Evolutionary conservation across 2,888 invertebrate species (phyloP).

Genomic region (Aelia acuminata): DNA sequence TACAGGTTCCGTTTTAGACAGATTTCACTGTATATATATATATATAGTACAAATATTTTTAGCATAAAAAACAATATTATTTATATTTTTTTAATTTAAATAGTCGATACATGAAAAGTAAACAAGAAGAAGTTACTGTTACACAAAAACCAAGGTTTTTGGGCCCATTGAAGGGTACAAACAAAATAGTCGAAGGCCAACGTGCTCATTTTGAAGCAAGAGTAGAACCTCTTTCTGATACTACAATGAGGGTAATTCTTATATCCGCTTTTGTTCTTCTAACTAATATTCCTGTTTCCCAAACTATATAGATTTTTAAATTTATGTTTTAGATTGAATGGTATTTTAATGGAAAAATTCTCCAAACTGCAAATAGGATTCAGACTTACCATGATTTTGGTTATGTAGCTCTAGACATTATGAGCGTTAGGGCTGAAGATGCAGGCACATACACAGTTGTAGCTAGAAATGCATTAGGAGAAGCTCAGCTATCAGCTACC

Average conservation of each 20-base stretch:
- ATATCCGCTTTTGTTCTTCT: background rate
- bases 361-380: constrained; percentile 90
- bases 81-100: background rate
- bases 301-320: background rate
- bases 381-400: constrained; percentile 97
- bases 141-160: constrained; percentile 89
- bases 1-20: too few relatives aligned
- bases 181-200: constrained; percentile 93
- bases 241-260: constrained; percentile 78
- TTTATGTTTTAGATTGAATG: constrained; percentile 80
- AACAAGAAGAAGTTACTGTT: constrained; percentile 81
- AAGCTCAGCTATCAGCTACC: constrained; percentile 85
- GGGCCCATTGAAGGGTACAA: constrained; percentile 92
- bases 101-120: constrained; percentile 78
- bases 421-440: constrained; percentile 93
- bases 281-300: background rate
- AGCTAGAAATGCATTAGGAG: constrained; percentile 91
- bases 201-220: constrained; percentile 95
- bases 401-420: constrained; percentile 94
- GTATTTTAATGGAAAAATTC: constrained; percentile 95
- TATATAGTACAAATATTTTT: too few relatives aligned
- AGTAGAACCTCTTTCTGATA: constrained; percentile 94
- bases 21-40: too few relatives aligned
- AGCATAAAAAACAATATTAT: constrained; percentile 74
- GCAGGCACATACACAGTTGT: constrained; percentile 93